phyloP scores from a whole-genome alignment of 2,113 vertebrate genomes.

The Taurulus bubalis region DNA sequence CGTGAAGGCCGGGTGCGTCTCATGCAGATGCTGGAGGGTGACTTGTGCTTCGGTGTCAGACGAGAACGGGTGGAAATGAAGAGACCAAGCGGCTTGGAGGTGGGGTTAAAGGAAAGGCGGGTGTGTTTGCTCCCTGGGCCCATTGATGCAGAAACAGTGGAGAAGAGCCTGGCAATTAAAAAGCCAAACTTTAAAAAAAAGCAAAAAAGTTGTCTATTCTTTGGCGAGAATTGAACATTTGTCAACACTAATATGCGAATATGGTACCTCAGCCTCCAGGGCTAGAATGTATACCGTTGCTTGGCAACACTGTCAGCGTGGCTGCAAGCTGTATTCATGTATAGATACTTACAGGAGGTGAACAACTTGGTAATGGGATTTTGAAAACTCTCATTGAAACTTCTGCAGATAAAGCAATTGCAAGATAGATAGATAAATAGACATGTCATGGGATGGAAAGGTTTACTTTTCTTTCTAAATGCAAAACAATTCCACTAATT shows the following conservation, averaged over 20 bases:
- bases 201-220: background rate
- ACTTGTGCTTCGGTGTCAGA: background rate
- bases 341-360: background rate
- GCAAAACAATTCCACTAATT: slow-evolving; percentile 93
- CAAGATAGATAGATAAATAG: too few species aligned
- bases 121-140: background rate
- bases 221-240: background rate
- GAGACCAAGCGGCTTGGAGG: background rate
- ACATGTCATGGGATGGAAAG: slow-evolving; percentile 72
- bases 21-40: background rate
- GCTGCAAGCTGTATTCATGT: background rate
- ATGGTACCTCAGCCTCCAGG: background rate
- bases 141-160: background rate
- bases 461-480: slow-evolving; percentile 92
- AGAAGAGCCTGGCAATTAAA: background rate
- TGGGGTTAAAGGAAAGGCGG: background rate
- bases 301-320: background rate
- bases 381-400: background rate
- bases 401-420: too few species aligned
- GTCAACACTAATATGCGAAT: background rate
- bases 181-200: slow-evolving; percentile 65
- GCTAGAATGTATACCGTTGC: background rate
- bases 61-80: too few species aligned
- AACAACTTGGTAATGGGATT: background rate
- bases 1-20: background rate